Conservation (phyloP, 2,888 invertebrate genomes). For the Cephus rjabovi region DNA sequence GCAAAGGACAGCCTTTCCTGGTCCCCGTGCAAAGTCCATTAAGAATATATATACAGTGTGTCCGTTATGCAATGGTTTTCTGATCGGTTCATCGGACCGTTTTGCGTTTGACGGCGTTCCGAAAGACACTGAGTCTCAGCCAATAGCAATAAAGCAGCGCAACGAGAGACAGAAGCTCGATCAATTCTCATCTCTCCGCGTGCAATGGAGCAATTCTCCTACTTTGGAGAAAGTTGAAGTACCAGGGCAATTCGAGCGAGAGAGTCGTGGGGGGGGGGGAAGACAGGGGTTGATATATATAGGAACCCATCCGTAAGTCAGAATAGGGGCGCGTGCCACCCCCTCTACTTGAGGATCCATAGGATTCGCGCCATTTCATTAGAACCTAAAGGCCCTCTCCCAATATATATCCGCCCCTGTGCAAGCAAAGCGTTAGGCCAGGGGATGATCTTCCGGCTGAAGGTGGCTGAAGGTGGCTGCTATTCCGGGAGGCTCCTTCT, state of each 20-base stretch:
- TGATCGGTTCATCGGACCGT: neutral
- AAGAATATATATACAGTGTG: too few species aligned
- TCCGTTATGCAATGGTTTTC: neutral
- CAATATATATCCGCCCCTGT: neutral
- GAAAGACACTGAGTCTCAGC: neutral
- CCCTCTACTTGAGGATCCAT: neutral
- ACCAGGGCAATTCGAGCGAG: neutral
- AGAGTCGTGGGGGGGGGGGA: neutral
- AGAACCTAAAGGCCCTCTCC: neutral
- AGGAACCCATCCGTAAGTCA: neutral
- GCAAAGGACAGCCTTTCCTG: too few species aligned
- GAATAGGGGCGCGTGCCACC: neutral
- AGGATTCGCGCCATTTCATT: neutral
- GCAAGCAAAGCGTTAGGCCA: neutral
- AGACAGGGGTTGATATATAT: neutral
- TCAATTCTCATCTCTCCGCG: constrained; percentile 15
- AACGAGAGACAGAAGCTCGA: constrained; percentile 15
- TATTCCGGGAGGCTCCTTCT: neutral
- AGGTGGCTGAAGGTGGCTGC: neutral
- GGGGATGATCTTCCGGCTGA: neutral
- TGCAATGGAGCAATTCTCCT: constrained; percentile 16
- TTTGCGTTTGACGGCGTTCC: neutral
- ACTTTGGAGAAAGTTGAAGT: neutral
- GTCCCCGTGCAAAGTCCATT: too few species aligned
- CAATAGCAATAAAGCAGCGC: neutral